phyloP scores from a whole-genome alignment of 1,140 invertebrate genomes.

The Campoletis sonorensis region DNA sequence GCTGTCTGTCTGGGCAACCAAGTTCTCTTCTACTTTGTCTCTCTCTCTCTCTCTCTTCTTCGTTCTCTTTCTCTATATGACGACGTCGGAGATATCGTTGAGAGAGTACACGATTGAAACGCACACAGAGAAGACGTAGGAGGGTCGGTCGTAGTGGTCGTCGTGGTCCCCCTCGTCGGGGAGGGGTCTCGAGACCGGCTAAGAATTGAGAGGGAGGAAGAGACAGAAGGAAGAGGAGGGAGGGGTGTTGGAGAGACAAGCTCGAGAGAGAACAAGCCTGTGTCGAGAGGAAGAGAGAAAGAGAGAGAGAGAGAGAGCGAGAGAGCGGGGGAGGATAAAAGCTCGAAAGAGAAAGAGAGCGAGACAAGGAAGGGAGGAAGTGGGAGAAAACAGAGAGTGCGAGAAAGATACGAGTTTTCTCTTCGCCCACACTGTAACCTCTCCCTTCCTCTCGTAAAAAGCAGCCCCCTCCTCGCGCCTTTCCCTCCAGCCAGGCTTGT shows the following conservation, averaged over 20 bases:
- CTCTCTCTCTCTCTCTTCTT: too few species aligned
- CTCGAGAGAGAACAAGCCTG: background rate
- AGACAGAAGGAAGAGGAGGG: background rate
- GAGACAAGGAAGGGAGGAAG: slow-evolving; percentile 27
- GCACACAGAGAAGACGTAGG: too few species aligned
- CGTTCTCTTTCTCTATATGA: too few species aligned
- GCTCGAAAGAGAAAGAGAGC: slow-evolving; percentile 33
- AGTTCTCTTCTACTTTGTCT: too few species aligned
- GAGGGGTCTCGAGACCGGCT: too few species aligned
- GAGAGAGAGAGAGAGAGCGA: slow-evolving; percentile 15
- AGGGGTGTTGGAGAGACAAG: too few species aligned
- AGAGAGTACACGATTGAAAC: too few species aligned
- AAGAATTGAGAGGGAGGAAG: slow-evolving; percentile 8
- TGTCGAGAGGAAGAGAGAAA: background rate
- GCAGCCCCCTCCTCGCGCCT: background rate
- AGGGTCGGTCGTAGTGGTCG: too few species aligned
- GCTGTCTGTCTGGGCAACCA: too few species aligned
- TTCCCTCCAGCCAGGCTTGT: background rate
- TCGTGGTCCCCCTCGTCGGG: too few species aligned
- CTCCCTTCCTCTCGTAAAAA: slow-evolving; percentile 1
- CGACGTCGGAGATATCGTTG: too few species aligned
- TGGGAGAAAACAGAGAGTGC: slow-evolving; percentile 22
- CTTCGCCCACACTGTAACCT: slow-evolving; percentile 37
- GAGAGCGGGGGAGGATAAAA: background rate
- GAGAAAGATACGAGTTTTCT: slow-evolving; percentile 38